Evolutionary conservation across 2,888 invertebrate species (phyloP).

Genomic region (Sarcophaga carnaria): DNA sequence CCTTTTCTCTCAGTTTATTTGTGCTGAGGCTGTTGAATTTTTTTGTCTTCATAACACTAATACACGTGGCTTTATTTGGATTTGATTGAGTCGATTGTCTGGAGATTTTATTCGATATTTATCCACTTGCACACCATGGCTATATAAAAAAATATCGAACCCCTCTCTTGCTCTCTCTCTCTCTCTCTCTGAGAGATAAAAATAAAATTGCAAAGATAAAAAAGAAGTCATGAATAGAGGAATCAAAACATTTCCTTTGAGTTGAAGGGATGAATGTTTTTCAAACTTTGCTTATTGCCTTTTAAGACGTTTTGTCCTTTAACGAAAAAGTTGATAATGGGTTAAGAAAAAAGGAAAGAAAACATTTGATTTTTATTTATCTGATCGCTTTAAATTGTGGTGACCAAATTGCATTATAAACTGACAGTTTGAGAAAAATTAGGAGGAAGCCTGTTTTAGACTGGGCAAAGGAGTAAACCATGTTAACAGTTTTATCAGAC

Average conservation of each 20-base stretch:
- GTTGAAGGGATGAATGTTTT: neutral
- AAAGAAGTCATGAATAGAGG: constrained; percentile 10
- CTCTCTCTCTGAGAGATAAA: constrained; percentile 1
- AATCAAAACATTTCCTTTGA: constrained; percentile 33
- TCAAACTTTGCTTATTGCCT: constrained; percentile 49
- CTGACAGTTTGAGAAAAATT: neutral
- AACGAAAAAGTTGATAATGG: constrained; percentile 41
- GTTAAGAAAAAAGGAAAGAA: constrained; percentile 15
- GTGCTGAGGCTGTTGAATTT: too few relatives aligned
- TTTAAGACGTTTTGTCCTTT: constrained; percentile 40
- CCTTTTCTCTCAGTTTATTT: too few relatives aligned
- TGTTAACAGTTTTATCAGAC: too few relatives aligned
- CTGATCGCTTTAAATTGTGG: constrained; percentile 43
- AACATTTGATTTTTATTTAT: constrained; percentile 26
- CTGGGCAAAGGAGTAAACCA: too few relatives aligned
- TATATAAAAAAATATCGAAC: constrained; percentile 2
- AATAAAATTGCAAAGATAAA: constrained; percentile 45
- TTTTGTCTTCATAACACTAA: neutral
- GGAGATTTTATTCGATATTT: constrained; percentile 21
- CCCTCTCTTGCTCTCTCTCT: too few relatives aligned
- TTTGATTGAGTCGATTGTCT: constrained; percentile 44
- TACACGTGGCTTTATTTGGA: neutral
- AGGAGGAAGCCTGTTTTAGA: too few relatives aligned
- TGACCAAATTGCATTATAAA: neutral
- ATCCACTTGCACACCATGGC: constrained; percentile 47